Evolutionary conservation across 2,113 vertebrate genomes (phyloP), one percentile per base, ranked within the genome.

Genomic region (Paracanthobrama guichenoti): DNA sequence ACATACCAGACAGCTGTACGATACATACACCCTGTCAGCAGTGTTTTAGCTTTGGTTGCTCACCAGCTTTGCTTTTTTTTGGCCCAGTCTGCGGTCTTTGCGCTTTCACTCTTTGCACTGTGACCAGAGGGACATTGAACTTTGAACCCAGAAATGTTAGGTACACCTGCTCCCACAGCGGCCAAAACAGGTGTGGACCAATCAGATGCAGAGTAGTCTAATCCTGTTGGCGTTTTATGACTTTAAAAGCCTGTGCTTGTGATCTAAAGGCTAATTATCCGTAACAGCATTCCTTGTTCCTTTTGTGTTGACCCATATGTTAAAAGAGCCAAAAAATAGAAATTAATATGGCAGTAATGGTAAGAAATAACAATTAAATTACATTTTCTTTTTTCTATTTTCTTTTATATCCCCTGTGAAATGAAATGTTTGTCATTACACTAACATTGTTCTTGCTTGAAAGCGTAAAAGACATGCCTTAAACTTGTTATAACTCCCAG

Each of bases 111-210:
- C 74, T 6, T 13, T 7, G 14, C 75, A 20, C 26, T 73, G 22
- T 87, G 82, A 92, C 83, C 90, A 88, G 66, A 57, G 86, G 88
- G 87, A 88, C 20, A 28, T 82, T 88, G 89, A 90, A 87, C 91
- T 90, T 83, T 91, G 87, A 88, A 86, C 88, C 20, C 31, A 73
- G 69, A 84, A 81, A 67, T 84, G 72, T 39, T 64, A n/a, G 42
- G 42, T 84, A 90, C 93, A 93, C 90, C 91, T 94, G 91, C 89
- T 93, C 82, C 76, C 76, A 82, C 83, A 72, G 82, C 79, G 55
- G 72, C 75, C 64, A 86, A 90, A 92, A 91, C 91, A 93, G 93
- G 92, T 93, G 89, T 90, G 89, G 28, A 77, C 75, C 59, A 39
- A 79, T 82, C 74, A 76, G 53, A 84, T 10, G 50, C 53, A 24